Evolutionary conservation across 1,140 invertebrate species (phyloP).

Genomic region (Cotesia chilonis): DNA sequence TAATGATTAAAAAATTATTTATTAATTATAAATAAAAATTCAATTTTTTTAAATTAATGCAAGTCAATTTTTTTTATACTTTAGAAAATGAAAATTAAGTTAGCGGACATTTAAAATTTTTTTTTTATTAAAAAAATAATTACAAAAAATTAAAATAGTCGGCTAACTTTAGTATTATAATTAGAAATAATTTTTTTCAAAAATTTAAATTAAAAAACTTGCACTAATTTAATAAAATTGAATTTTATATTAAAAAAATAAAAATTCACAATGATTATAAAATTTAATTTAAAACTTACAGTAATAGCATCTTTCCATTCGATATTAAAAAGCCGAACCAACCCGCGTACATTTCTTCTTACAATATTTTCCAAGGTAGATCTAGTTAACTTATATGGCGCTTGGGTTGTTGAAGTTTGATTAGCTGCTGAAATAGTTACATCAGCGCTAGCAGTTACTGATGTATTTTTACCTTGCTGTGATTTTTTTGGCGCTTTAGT

Average conservation of each 20-base stretch:
- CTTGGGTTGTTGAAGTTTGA: constrained; percentile 43
- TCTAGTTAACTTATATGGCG: constrained; percentile 56
- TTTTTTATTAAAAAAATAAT: too few relatives aligned
- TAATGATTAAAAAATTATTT: not conserved
- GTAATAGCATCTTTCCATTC: constrained; percentile 66
- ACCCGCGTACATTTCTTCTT: constrained; percentile 62
- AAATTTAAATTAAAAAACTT: too few relatives aligned
- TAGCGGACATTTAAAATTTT: too few relatives aligned
- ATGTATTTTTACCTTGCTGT: constrained; percentile 37
- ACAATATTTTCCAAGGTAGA: constrained; percentile 53
- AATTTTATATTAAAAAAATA: too few relatives aligned
- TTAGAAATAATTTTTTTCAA: too few relatives aligned
- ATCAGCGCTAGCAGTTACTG: constrained; percentile 15
- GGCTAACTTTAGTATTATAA: too few relatives aligned
- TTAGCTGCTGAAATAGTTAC: not conserved
- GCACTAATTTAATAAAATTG: too few relatives aligned
- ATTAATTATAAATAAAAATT: not conserved
- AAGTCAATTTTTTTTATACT: too few relatives aligned
- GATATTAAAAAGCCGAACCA: constrained; percentile 64
- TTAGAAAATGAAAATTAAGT: too few relatives aligned
- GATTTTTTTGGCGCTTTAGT: constrained; percentile 29
- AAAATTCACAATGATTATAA: not conserved
- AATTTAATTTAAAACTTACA: constrained; percentile 50
- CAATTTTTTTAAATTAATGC: not conserved
- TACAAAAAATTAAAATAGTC: too few relatives aligned